These are phyloP conservation scores for Syngnathoides biaculeatus DNA, from an alignment of 2,113 vertebrate species.

Conservation along the genomic window DNA sequence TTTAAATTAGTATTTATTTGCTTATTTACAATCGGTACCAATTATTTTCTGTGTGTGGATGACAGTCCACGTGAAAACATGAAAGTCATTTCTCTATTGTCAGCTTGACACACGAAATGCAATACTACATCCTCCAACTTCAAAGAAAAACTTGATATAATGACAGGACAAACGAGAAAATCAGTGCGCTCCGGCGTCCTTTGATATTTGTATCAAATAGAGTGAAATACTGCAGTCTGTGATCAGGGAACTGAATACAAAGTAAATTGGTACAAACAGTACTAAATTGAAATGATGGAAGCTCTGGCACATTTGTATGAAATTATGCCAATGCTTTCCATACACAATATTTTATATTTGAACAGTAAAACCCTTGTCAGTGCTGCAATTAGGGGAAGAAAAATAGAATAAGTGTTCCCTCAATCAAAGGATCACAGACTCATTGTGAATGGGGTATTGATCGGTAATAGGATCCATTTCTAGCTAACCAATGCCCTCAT, in stretches of 20 bases:
- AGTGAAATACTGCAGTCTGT: constrained; percentile 10
- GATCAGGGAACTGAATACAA: constrained; percentile 17
- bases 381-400: constrained; percentile 54
- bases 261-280: constrained; percentile 33
- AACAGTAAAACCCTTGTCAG: constrained; percentile 30
- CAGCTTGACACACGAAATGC: too few species aligned
- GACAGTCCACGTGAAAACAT: too few species aligned
- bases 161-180: constrained; percentile 4
- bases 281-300: not conserved
- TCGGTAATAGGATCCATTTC: too few species aligned
- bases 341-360: not conserved
- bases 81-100: too few species aligned
- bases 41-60: too few species aligned
- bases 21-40: too few species aligned
- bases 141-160: constrained; percentile 13
- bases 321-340: not conserved
- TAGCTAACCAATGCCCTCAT: not conserved
- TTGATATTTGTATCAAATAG: constrained; percentile 9
- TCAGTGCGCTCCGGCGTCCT: not conserved
- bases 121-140: too few species aligned
- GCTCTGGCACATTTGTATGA: not conserved
- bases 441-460: too few species aligned
- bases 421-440: constrained; percentile 3
- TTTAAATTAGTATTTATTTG: too few species aligned
- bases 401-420: constrained; percentile 49